These are phyloP conservation scores for Eleutherodactylus coqui DNA, from an alignment of 2,797 vertebrate genomes.

Conservation along the genomic window DNA sequence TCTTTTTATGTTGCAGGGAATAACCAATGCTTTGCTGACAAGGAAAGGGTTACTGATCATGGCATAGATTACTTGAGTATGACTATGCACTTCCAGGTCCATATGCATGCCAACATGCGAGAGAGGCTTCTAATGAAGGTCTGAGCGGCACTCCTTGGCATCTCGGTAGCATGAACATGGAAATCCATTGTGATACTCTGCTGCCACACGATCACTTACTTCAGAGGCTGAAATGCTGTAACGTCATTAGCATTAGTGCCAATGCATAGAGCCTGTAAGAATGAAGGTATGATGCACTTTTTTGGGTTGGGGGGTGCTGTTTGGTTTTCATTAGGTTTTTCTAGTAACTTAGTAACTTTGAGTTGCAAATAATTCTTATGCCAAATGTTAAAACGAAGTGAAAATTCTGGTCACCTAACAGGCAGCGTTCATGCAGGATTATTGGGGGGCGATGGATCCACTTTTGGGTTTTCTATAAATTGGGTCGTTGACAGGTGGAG, in stretches of 20 bases:
- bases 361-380: slow-evolving; percentile 10
- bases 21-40: not conserved
- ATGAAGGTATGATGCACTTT: slow-evolving; percentile 54
- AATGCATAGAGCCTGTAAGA: slow-evolving; percentile 22
- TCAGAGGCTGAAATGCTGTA: not conserved
- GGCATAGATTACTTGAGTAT: slow-evolving; percentile 21
- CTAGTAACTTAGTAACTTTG: not conserved
- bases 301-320: not conserved
- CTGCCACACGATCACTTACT: slow-evolving; percentile 5
- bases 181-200: slow-evolving; percentile 32
- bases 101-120: not conserved
- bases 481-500: not conserved
- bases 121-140: not conserved
- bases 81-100: slow-evolving; percentile 24
- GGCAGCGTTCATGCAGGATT: not conserved
- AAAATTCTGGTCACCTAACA: not conserved
- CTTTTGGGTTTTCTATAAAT: not conserved
- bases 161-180: slow-evolving; percentile 3
- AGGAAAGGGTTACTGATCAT: slow-evolving; percentile 22
- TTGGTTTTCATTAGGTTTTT: not conserved
- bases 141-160: slow-evolving; percentile 10
- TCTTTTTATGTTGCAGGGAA: not conserved
- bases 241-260: slow-evolving; percentile 23
- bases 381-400: slow-evolving; percentile 28
- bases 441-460: not conserved